Evolutionary conservation across 2,797 vertebrate genomes (phyloP), one percentile per base, ranked within the genome.

Genomic region (Lagorchestes hirsutus): DNA sequence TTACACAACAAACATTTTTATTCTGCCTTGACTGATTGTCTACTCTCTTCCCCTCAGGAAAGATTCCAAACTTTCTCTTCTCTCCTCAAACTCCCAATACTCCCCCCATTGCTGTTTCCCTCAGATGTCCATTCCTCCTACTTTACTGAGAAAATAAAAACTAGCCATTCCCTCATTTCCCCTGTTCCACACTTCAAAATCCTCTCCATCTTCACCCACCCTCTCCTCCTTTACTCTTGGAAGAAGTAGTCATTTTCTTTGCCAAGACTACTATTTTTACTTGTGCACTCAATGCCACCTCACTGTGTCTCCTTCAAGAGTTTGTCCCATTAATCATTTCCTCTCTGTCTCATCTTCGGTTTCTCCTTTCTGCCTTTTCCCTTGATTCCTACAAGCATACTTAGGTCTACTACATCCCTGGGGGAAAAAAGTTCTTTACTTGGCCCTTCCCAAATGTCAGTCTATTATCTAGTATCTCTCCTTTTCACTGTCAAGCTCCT

Each of bases 101-200:
- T 40, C 5, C 67, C 67, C 54, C 67, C 1, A 0, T 0, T 18
- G 0, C 12, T 4, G 24, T 24, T 34, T 82, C 4, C 1, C 28
- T 55, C 40, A 12, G 0, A 8, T 3, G 24, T 24, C 92, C 95
- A 57, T 54, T 12, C 56, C 40, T 92, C 40, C 59, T 24, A 34
- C 29, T 93, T 58, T 57, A 4, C n/a, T 95, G 94, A 74, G 52
- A n/a, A 74, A 74, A 40, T 74, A 40, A 74, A 67, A 74, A 74
- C 14, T 74, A 40, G n/a, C 67, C n/a, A 22, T 74, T 74, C n/a
- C n/a, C 5, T 74, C 16, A 67, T 67, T 67, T 67, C 62, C 5
- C 34, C 62, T 67, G 31, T 13, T 67, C 59, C 31, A 67, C 4
- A 67, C 31, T 67, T n/a, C 31, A n/a, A 67, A 67, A 67, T 14